Evolutionary conservation across 2,888 invertebrate species (phyloP).

Genomic region (Drosophila vallismaia): DNA sequence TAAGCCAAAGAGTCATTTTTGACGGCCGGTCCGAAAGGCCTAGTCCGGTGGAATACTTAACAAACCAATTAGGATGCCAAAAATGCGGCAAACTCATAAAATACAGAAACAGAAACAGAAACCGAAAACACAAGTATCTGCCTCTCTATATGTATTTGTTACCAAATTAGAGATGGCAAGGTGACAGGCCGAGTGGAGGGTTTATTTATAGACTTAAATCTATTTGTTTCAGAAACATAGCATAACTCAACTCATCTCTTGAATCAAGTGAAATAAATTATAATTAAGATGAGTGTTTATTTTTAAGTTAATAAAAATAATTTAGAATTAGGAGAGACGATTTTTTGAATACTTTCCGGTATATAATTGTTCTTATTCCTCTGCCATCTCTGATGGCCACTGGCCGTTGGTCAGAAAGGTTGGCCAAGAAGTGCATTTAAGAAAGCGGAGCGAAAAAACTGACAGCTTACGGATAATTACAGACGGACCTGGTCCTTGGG

Average conservation of each 20-base stretch:
- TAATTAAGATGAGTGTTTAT: no score
- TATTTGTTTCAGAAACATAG: background rate
- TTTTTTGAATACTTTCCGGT: background rate
- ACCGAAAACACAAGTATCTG: slow-evolving; percentile 31
- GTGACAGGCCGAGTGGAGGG: background rate
- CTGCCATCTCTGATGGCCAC: slow-evolving; percentile 15
- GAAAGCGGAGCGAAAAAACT: slow-evolving; percentile 74
- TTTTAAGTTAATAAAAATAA: background rate
- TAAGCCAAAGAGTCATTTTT: slow-evolving; percentile 48
- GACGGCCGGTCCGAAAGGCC: slow-evolving; percentile 41
- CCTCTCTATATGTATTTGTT: slow-evolving; percentile 46
- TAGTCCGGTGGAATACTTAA: slow-evolving; percentile 59
- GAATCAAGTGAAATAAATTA: no score
- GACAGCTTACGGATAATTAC: slow-evolving; percentile 80
- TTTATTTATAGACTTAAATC: background rate
- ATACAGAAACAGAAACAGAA: slow-evolving; percentile 27
- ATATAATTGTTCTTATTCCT: background rate
- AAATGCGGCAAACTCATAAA: slow-evolving; percentile 70
- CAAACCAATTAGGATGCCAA: slow-evolving; percentile 78
- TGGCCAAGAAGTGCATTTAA: slow-evolving; percentile 36
- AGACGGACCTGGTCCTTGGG: slow-evolving; percentile 22
- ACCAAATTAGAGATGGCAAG: slow-evolving; percentile 13
- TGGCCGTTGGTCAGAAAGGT: slow-evolving; percentile 37
- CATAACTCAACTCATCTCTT: no score
- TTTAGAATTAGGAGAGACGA: background rate